Evolutionary conservation across 2,888 invertebrate genomes (phyloP).

Genomic region (Rhingia campestris): DNA sequence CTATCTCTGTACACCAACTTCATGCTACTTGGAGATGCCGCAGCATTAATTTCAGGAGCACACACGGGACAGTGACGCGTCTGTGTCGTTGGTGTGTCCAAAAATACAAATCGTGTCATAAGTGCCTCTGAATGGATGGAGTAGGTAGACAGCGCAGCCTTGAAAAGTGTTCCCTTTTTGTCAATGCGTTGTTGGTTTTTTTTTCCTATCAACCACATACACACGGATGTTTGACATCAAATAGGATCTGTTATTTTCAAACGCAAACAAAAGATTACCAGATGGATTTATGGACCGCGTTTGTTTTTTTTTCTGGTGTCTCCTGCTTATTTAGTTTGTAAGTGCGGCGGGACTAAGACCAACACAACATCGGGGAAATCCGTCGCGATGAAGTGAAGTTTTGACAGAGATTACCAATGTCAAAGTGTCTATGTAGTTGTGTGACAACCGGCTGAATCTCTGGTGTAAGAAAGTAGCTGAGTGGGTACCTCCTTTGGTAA

Average conservation of each 20-base stretch:
- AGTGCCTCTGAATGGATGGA: slow-evolving; percentile 31
- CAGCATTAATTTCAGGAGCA: slow-evolving; percentile 31
- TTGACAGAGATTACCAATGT: slow-evolving; percentile 48
- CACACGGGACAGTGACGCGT: slow-evolving; percentile 25
- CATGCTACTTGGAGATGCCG: slow-evolving; percentile 59
- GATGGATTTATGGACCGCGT: slow-evolving; percentile 60
- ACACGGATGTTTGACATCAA: slow-evolving; percentile 66
- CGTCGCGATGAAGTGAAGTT: slow-evolving; percentile 28
- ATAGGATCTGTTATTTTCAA: slow-evolving; percentile 53
- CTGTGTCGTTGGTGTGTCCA: slow-evolving; percentile 39
- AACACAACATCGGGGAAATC: not conserved
- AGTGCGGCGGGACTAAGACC: not conserved
- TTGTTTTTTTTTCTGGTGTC: slow-evolving; percentile 2
- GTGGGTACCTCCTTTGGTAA: slow-evolving; percentile 47
- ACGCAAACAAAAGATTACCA: slow-evolving; percentile 66
- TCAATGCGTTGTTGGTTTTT: slow-evolving; percentile 34
- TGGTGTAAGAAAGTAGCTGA: slow-evolving; percentile 5
- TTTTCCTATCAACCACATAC: slow-evolving; percentile 9
- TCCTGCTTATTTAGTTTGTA: slow-evolving; percentile 3
- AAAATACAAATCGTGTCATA: slow-evolving; percentile 68
- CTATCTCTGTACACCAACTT: slow-evolving; percentile 15
- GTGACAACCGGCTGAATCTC: slow-evolving; percentile 37
- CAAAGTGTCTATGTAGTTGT: slow-evolving; percentile 22
- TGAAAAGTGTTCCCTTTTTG: slow-evolving; percentile 52
- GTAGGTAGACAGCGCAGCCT: slow-evolving; percentile 34